A percentile compares a stretch with the other conserved stretches of the same genome.
These are phyloP conservation scores for Perccottus glenii DNA, from an alignment of 2,113 vertebrate species.

Conservation along the genomic window DNA sequence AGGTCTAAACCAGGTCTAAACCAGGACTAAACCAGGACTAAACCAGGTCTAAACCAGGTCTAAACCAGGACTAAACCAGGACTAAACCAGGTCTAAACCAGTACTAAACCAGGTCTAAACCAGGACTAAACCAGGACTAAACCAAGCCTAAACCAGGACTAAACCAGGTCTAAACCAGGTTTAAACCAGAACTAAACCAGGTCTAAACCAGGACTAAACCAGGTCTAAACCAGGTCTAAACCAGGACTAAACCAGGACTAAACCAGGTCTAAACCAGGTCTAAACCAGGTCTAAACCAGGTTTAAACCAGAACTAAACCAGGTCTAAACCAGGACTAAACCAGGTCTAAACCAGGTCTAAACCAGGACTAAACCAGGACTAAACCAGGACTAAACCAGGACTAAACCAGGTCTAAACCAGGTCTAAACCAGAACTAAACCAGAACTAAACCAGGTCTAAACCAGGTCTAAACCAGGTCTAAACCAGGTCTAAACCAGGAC, in stretches of 20 bases:
- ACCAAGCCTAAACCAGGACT: neutral
- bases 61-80: neutral
- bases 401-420: too few relatives aligned
- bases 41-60: neutral
- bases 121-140: neutral
- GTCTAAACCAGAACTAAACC: too few relatives aligned
- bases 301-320: neutral
- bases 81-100: neutral
- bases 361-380: neutral
- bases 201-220: neutral
- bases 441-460: too few relatives aligned
- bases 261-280: neutral
- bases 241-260: neutral
- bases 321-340: neutral
- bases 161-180: neutral
- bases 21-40: neutral
- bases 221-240: neutral
- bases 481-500: too few relatives aligned
- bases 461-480: too few relatives aligned
- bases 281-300: neutral
- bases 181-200: neutral
- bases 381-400: too few relatives aligned
- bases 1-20: neutral
- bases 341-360: neutral
- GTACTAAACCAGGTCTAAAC: too few relatives aligned